These are phyloP conservation scores for Babyrousa celebensis DNA, from an alignment of 2,797 vertebrate genomes.

Conservation along the genomic window DNA sequence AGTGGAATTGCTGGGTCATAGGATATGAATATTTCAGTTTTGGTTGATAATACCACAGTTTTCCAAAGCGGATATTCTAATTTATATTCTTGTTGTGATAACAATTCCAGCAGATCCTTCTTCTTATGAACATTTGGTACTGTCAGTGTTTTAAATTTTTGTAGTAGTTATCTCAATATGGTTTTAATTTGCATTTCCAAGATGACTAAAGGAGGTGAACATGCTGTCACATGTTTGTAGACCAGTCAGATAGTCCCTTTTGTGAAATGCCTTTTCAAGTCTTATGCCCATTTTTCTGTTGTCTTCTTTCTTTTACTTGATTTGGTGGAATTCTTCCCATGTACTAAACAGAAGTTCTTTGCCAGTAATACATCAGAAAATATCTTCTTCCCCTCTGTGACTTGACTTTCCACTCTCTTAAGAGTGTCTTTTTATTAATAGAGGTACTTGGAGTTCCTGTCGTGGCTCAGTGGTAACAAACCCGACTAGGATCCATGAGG, in stretches of 20 bases:
- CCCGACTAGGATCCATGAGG: no score
- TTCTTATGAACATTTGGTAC: background rate
- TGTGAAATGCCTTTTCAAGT: constrained; percentile 20
- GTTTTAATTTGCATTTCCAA: constrained; percentile 36
- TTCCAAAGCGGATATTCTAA: background rate
- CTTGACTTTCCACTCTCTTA: constrained; percentile 14
- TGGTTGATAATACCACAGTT: background rate
- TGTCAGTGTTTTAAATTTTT: background rate
- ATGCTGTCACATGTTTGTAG: background rate
- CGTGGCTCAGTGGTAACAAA: no score
- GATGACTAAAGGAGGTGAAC: background rate
- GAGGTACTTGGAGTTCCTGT: background rate
- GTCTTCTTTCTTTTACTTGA: background rate
- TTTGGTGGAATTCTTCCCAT: background rate
- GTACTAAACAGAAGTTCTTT: background rate
- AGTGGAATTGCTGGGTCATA: background rate
- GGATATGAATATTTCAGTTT: background rate
- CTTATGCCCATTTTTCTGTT: background rate
- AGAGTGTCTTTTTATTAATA: background rate
- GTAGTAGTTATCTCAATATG: background rate
- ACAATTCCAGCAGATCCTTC: background rate
- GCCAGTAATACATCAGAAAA: background rate
- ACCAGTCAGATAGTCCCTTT: background rate
- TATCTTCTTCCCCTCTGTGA: background rate
- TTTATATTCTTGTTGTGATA: background rate